Evolutionary conservation across 2,113 vertebrate genomes (phyloP), one percentile per base, ranked within the genome.

Genomic region (Holacanthus passer): DNA sequence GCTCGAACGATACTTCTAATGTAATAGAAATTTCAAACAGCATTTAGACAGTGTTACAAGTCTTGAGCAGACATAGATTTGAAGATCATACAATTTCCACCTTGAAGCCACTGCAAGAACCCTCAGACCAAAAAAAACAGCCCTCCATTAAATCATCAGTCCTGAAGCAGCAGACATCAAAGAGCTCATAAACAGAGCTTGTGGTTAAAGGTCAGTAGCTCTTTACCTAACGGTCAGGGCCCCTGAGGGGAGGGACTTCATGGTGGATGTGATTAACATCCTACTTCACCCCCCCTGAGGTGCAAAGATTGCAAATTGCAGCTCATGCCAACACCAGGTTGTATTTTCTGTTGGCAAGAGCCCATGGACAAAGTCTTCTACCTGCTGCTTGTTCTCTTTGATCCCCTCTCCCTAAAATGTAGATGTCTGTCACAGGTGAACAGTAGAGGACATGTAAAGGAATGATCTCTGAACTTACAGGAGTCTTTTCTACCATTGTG

Each of bases 171-270:
- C 62, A 47, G 52, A 70, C 83, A 64, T 81, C 64, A 78, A 78
- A 80, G 72, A 20, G 32, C 31, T 73, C n/a, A n/a, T 47, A 63
- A 83, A 78, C 50, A 9, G 19, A 60, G n/a, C 13, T 17, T 0
- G 1, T 12, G 52, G 66, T 81, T 8, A 83, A 67, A 89, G 82
- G 56, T 84, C 74, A 82, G 73, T 3, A 2, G 39, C 39, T 66
- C 72, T 56, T 35, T 2, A 65, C 55, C 56, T 71, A 55, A 39
- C 31, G 32, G 50, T 73, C 53, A 22, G 43, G 16, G 27, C 29
- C 76, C 83, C 74, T 68, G 52, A 67, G 58, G 52, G 32, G 22
- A 39, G 17, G 58, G 79, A 58, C 52, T 29, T 22, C 29, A 39
- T n/a, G 22, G 3, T 31, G n/a, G 41, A 47, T 56, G 24, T 48